Evolutionary conservation across 2,113 vertebrate species (phyloP).

Genomic region (Periophthalmus modestus): DNA sequence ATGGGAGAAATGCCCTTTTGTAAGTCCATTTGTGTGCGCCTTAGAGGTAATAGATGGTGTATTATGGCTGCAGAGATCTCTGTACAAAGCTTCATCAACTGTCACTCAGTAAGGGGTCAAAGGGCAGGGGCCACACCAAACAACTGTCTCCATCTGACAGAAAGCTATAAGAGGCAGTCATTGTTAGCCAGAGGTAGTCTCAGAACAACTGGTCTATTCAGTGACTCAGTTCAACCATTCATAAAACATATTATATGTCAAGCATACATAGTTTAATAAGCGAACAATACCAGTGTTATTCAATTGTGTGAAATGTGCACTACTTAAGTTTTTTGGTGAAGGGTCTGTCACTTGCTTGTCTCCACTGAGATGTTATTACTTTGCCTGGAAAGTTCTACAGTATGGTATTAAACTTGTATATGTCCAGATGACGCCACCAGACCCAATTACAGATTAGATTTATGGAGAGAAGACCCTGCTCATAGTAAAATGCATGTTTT

Average conservation of each 20-base stretch:
- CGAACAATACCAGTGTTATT: neutral
- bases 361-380: neutral
- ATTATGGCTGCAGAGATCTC: conserved; percentile 17
- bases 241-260: neutral
- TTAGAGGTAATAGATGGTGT: conserved; percentile 23
- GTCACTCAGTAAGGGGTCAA: conserved; percentile 3
- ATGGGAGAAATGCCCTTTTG: conserved; percentile 8
- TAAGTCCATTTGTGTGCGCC: conserved; percentile 13
- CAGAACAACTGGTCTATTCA: neutral
- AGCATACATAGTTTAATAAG: neutral
- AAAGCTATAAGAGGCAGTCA: neutral
- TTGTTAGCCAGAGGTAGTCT: neutral
- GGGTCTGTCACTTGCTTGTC: too few relatives aligned
- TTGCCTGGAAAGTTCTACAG: too few relatives aligned
- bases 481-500: too few relatives aligned
- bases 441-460: too few relatives aligned
- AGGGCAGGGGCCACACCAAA: conserved; percentile 14
- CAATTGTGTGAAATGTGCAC: neutral
- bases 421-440: too few relatives aligned
- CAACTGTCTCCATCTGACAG: conserved; percentile 1
- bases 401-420: too few relatives aligned
- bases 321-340: neutral
- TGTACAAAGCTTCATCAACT: conserved; percentile 2
- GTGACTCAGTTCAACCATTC: neutral
- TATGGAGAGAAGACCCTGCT: too few relatives aligned